Conservation (phyloP, 2,113 vertebrate genomes). For the Ictalurus furcatus region DNA sequence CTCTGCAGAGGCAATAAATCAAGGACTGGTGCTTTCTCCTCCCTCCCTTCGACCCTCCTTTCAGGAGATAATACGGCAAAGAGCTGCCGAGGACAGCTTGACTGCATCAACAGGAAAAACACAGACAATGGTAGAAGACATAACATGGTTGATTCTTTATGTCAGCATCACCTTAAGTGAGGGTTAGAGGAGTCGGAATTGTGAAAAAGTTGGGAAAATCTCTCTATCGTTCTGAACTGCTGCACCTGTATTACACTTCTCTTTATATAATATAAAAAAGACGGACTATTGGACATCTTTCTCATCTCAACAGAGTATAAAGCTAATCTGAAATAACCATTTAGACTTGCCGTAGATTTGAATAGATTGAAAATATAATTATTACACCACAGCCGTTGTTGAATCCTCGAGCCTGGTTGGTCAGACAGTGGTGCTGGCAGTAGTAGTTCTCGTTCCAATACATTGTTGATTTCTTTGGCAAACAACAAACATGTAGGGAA, state of each 20-base stretch:
- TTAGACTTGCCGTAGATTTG: neutral
- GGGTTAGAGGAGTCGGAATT: neutral
- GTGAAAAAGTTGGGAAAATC: neutral
- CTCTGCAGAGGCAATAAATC: slow-evolving; percentile 61
- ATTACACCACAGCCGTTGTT: neutral
- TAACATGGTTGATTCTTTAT: slow-evolving; percentile 38
- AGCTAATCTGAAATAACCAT: neutral
- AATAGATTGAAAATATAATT: neutral
- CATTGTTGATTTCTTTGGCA: neutral
- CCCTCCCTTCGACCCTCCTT: slow-evolving; percentile 33
- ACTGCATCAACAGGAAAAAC: slow-evolving; percentile 46
- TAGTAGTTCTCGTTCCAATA: neutral
- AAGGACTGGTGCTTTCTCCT: slow-evolving; percentile 40
- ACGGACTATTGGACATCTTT: neutral
- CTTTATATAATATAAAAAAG: neutral
- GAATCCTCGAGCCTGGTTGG: neutral
- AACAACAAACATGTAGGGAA: neutral
- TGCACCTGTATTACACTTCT: neutral
- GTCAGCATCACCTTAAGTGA: neutral
- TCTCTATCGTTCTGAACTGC: neutral
- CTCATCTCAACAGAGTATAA: neutral
- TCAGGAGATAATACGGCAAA: slow-evolving; percentile 47
- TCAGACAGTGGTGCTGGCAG: neutral
- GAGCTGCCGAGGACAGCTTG: slow-evolving; percentile 43
- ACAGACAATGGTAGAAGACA: slow-evolving; percentile 34